phyloP scores from a whole-genome alignment of 2,888 invertebrate species.

The Eupeodes latifasciatus region DNA sequence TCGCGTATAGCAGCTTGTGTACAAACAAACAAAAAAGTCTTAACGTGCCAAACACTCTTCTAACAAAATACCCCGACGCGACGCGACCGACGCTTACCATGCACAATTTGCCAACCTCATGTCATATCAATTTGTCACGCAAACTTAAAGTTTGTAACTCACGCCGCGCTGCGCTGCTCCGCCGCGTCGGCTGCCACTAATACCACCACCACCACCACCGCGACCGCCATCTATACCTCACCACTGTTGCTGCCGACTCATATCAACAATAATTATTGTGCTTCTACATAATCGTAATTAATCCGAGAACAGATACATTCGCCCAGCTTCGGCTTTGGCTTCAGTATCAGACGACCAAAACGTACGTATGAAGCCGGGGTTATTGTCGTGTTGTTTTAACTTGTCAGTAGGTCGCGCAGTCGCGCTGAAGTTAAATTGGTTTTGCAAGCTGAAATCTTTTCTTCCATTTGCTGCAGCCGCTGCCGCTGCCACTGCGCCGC shows the following conservation, averaged over 20 bases:
- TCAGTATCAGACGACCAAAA: background rate
- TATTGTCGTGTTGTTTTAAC: slow-evolving; percentile 62
- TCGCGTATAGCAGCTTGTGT: slow-evolving; percentile 51
- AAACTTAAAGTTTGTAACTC: slow-evolving; percentile 69
- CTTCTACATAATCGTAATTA: slow-evolving; percentile 75
- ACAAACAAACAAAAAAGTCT: slow-evolving; percentile 21
- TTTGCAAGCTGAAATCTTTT: slow-evolving; percentile 34
- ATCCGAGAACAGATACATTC: slow-evolving; percentile 52
- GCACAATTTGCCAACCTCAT: slow-evolving; percentile 73
- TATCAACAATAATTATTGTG: slow-evolving; percentile 76
- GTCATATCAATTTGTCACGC: slow-evolving; percentile 77
- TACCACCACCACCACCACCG: background rate
- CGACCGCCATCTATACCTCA: no score
- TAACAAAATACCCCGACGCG: slow-evolving; percentile 39
- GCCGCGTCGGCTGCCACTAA: background rate
- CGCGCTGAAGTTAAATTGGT: slow-evolving; percentile 42
- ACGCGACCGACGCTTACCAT: slow-evolving; percentile 41
- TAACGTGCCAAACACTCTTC: slow-evolving; percentile 62
- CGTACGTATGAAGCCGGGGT: slow-evolving; percentile 15
- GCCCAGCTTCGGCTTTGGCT: slow-evolving; percentile 22
- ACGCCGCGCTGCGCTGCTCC: slow-evolving; percentile 18
- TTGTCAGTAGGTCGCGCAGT: slow-evolving; percentile 62
- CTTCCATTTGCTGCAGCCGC: background rate
- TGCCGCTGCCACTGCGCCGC: background rate
- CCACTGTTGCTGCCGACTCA: slow-evolving; percentile 50